Base-by-base conservation (phyloP, 2,797 vertebrate species). In the Crenuchus spilurus region DNA sequence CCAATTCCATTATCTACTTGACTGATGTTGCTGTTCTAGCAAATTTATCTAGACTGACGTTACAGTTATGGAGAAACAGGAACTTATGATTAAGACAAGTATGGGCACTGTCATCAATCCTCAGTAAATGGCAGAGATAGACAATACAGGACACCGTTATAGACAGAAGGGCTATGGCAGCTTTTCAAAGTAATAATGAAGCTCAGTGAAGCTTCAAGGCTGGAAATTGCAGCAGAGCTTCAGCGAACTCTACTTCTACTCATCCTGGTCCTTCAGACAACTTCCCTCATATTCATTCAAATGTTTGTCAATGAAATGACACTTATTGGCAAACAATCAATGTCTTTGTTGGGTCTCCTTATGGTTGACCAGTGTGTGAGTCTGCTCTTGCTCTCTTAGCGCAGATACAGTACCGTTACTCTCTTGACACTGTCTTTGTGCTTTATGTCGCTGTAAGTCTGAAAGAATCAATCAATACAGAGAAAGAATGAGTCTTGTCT, bases 171-270 rank as follows among this genome's bases (percentile, higher is more conserved):
- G 22, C 37, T 61, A 51, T 24, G 24, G 13, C 22, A 18, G 42
- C 42, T 51, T 67, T 74, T 67, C 31, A 55, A 68, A 31, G 48
- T 61, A 52, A 75, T 68, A 30, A 69, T 51, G 48, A 69, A 52
- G 37, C 24, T 75, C 73, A 75, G 73, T 75, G 46, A 75, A 75
- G 65, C 73, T 69, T 61, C 57, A 52, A 61, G 44, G 24, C 26
- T 31, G 39, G 6, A 74, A 35, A 74, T 74, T 46, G 31, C 20
- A 74, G 18, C 33, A 37, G 35, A 14, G 49, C 14, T 44, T 63
- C 24, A 16, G 20, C 42, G 24, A 55, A 55, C 49, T 28, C 16
- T 37, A 18, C 22, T 2, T 11, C 18, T 51, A 11, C 63, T 37
- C 55, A 9, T 31, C 6, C 9, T 51, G 13, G 26, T 33, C 24